These are phyloP conservation scores for Echinometra lucunter DNA, from an alignment of 53 echinoderm and acorn worm species.

Conservation along the genomic window DNA sequence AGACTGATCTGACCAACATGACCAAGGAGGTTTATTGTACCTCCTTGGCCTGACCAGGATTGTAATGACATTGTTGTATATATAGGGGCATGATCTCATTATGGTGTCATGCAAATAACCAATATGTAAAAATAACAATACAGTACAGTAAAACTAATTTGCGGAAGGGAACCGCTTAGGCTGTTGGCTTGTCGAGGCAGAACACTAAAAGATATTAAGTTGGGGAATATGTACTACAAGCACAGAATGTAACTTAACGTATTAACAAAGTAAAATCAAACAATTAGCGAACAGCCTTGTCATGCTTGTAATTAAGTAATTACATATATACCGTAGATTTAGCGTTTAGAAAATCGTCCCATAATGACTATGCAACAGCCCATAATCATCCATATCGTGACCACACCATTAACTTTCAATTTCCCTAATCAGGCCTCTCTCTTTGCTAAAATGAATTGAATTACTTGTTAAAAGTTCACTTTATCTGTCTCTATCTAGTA, in stretches of 20 bases:
- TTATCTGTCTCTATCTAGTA: slow-evolving; percentile 19
- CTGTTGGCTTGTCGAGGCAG: too few relatives aligned
- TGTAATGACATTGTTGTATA: too few relatives aligned
- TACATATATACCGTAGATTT: not conserved
- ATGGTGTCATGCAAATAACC: too few relatives aligned
- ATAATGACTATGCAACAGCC: not conserved
- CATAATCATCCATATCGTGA: not conserved
- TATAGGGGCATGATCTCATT: too few relatives aligned
- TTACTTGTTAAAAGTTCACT: not conserved
- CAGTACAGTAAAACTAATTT: too few relatives aligned
- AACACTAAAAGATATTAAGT: too few relatives aligned
- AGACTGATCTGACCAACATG: not conserved
- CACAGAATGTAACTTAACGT: too few relatives aligned
- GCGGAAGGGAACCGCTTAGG: too few relatives aligned
- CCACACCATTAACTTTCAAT: not conserved
- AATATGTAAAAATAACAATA: too few relatives aligned
- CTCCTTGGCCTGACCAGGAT: not conserved
- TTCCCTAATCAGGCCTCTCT: not conserved
- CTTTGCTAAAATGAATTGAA: not conserved
- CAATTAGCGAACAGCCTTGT: too few relatives aligned
- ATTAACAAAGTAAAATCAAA: too few relatives aligned
- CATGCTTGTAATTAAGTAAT: not conserved
- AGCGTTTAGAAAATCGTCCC: not conserved
- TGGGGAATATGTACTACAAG: too few relatives aligned
- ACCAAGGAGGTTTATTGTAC: not conserved